Percentiles rank a stretch among this genome's conserved stretches.
Evolutionary conservation across 2,113 vertebrate genomes (phyloP).

Genomic region (Onychorhynchus coronatus): DNA sequence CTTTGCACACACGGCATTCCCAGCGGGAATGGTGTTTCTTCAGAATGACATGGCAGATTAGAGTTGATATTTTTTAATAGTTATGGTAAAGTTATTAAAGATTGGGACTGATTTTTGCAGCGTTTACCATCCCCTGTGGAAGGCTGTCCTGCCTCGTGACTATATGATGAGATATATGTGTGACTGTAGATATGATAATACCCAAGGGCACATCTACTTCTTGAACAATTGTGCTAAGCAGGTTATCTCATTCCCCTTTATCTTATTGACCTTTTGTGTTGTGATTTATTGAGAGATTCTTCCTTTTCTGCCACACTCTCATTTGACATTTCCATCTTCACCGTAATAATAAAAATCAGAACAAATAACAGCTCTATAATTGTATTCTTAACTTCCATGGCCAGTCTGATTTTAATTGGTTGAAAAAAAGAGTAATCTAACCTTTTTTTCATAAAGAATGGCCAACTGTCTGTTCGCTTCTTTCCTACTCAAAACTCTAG

Average conservation of each 20-base stretch:
- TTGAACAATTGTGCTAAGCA: not conserved
- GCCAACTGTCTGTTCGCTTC: not conserved
- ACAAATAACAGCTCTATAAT: not conserved
- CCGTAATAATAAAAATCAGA: not conserved
- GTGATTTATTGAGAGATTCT: not conserved
- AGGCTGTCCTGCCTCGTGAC: not conserved
- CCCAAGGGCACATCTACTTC: not conserved
- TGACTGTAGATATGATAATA: not conserved
- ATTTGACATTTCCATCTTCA: not conserved
- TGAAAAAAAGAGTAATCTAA: not conserved
- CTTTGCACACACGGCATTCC: not conserved
- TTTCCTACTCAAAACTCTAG: not conserved
- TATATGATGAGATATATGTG: no score
- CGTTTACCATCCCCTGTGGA: not conserved
- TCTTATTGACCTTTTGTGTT: not conserved
- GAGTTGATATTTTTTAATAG: not conserved
- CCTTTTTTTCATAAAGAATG: not conserved
- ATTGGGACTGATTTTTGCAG: rapidly evolving
- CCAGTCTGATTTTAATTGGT: not conserved
- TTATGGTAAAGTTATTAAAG: rapidly evolving
- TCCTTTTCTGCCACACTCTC: not conserved
- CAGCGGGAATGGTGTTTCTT: not conserved
- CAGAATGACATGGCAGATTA: not conserved
- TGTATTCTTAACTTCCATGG: not conserved
- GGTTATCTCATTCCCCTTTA: not conserved